Evolutionary conservation across 2,888 invertebrate species (phyloP), one percentile per base, ranked within the genome.

Genomic region (Cynaeus angustus): DNA sequence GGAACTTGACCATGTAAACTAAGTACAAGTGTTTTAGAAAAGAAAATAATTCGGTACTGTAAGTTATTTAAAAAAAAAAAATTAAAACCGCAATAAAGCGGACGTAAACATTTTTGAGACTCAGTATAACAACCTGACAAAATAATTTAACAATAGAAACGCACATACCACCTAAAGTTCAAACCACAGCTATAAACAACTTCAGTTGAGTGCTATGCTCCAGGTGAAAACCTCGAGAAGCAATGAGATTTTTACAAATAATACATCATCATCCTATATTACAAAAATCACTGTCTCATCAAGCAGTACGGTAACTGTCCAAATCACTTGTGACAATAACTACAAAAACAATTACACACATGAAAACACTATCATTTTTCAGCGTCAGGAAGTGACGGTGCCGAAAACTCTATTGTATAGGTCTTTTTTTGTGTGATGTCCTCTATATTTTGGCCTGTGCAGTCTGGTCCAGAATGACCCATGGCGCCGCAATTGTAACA

Each of bases 401-500:
- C 50, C 7, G 72, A 87, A 83, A 89, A 92, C 84, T 91, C 91
- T 70, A 92, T 85, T 83, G 89, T 90, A 80, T 91, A 92, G 71
- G 89, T 88, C 74, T 90, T 90, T 74, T 90, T 90, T 77, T 92
- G 89, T 41, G 95, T 94, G 86, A 96, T 93, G 85, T 96, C 95
- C 84, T 98, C 97, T 91, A 97, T 95, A 66, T 95, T 95, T 73
- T 93, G 93, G 83, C 95, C 95, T 81, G 93, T 92, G 84, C 97
- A 98, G 77, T 97, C 97, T 78, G 90, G 88, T 16, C 96, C 96
- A 56, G 89, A 88, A 85, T 98, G 97, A 58, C 90, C 92, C 65
- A 91, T 89, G 61, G 92, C 92, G 70, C 97, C 97, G 86, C 98
- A 98, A 85, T 97, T 98, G 87, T 94, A 97, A 86, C 97, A 98